Percentiles rank a stretch among this genome's conserved stretches.
Conservation (phyloP, 2,113 vertebrate genomes). For the Campylomormyrus tamandua region DNA sequence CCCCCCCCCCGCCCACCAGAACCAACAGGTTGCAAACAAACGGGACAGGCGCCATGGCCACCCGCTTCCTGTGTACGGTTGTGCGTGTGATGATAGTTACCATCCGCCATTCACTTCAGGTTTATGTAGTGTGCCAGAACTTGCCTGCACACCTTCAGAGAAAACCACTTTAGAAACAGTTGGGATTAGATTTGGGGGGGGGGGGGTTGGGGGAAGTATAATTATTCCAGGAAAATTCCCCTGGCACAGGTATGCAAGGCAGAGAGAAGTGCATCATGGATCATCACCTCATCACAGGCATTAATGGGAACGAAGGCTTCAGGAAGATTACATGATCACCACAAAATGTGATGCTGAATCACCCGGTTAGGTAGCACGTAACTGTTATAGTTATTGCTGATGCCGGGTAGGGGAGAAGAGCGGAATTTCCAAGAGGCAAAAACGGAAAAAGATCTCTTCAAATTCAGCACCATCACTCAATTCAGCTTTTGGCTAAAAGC, state of each 20-base stretch:
- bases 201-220: neutral
- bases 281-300: neutral
- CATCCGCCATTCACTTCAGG: neutral
- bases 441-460: neutral
- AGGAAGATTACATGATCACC: neutral
- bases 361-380: neutral
- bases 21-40: constrained; percentile 32
- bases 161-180: neutral
- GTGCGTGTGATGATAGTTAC: constrained; percentile 1
- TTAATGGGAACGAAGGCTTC: neutral
- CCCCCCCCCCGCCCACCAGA: neutral
- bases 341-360: neutral
- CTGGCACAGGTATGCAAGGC: neutral
- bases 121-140: neutral
- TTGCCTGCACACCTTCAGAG: neutral
- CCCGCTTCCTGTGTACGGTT: constrained; percentile 34
- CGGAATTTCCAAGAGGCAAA: neutral
- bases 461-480: neutral
- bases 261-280: neutral
- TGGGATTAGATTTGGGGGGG: neutral
- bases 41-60: constrained; percentile 15
- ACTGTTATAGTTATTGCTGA: neutral
- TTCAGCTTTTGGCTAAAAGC: neutral
- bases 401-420: neutral
- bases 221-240: neutral